These are phyloP conservation scores for Pterostichus niger DNA, from an alignment of 2,888 invertebrate genomes.

Conservation along the genomic window DNA sequence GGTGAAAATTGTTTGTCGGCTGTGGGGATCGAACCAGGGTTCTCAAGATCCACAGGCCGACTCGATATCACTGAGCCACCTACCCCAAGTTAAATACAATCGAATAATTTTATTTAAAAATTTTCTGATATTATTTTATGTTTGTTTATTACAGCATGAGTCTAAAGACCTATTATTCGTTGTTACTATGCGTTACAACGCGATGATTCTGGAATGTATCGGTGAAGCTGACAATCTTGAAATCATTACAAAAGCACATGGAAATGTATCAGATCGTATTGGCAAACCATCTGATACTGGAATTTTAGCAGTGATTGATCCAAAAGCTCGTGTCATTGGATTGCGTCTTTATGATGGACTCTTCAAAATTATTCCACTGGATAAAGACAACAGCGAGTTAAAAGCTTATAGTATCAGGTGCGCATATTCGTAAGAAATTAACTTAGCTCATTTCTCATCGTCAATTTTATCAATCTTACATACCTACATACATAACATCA, in stretches of 20 bases:
- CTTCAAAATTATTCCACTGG: conserved; percentile 97
- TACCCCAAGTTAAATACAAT: no score
- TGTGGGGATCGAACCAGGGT: no score
- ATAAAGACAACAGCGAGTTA: conserved; percentile 94
- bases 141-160: conserved; percentile 84
- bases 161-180: conserved; percentile 96
- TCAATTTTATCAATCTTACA: no score
- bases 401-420: conserved; percentile 92
- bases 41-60: no score
- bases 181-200: conserved; percentile 95
- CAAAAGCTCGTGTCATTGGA: conserved; percentile 96
- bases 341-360: conserved; percentile 97
- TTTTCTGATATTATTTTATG: neutral
- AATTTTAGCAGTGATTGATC: conserved; percentile 97
- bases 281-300: conserved; percentile 98
- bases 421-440: neutral
- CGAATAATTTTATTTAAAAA: no score
- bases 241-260: conserved; percentile 96
- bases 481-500: no score
- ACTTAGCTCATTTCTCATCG: neutral
- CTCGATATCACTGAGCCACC: no score
- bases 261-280: conserved; percentile 96
- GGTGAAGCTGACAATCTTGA: conserved; percentile 89
- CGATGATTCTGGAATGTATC: conserved; percentile 96
- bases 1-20: no score